These are phyloP conservation scores for Orthosia cruda DNA, from an alignment of 2,888 invertebrate genomes.

Conservation along the genomic window DNA sequence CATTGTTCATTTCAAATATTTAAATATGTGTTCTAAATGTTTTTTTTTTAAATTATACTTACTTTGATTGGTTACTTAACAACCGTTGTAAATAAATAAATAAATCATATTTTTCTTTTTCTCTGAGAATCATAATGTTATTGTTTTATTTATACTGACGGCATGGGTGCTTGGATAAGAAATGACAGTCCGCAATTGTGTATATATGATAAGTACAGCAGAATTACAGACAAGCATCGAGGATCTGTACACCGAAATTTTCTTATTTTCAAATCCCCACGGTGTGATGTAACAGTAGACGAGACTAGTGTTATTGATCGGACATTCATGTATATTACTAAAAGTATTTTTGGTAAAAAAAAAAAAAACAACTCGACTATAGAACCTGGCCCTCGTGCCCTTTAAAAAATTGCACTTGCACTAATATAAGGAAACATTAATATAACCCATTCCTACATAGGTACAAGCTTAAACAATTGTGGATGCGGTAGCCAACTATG, in stretches of 20 bases:
- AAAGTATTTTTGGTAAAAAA: no score
- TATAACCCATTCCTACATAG: not conserved
- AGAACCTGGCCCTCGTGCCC: no score
- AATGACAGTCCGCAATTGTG: not conserved
- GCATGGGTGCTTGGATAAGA: not conserved
- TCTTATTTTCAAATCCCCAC: not conserved
- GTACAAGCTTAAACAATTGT: not conserved
- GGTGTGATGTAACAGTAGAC: not conserved
- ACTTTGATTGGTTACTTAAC: no score
- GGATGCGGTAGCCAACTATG: not conserved
- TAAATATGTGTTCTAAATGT: no score
- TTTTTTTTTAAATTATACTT: no score
- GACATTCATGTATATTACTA: no score
- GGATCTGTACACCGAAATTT: not conserved
- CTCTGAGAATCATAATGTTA: not conserved
- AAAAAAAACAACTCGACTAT: no score
- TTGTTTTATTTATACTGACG: not conserved
- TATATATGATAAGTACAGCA: not conserved
- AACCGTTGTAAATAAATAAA: no score
- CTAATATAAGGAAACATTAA: not conserved
- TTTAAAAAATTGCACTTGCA: not conserved
- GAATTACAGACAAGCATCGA: no score
- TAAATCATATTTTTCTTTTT: not conserved
- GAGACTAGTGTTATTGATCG: not conserved
- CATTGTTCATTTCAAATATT: no score